A percentile compares a stretch with the other conserved stretches of the same genome.
These are phyloP conservation scores for Papilio dardanus DNA, from an alignment of 1,140 invertebrate genomes.

Conservation along the genomic window DNA sequence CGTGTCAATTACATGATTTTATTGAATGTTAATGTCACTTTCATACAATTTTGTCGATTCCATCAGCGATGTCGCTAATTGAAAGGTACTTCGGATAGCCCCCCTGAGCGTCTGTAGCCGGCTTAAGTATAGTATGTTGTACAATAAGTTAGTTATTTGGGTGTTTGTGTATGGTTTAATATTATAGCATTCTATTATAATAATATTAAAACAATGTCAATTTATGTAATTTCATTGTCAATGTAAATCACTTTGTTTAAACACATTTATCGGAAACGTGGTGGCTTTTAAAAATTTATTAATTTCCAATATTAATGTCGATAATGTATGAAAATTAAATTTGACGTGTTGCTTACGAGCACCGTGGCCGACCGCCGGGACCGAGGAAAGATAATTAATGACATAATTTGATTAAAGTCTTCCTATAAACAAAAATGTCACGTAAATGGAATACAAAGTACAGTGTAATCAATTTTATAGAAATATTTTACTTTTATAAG, in stretches of 20 bases:
- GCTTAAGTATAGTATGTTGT: too few relatives aligned
- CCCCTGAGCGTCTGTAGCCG: too few relatives aligned
- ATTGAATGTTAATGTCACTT: too few relatives aligned
- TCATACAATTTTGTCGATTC: too few relatives aligned
- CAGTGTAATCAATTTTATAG: neutral
- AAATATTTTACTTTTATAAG: neutral
- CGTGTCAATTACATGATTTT: too few relatives aligned
- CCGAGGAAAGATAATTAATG: constrained; percentile 65
- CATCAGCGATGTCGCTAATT: too few relatives aligned
- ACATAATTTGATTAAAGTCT: constrained; percentile 72
- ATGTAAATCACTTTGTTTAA: neutral
- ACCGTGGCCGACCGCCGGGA: constrained; percentile 43
- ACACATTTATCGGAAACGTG: neutral
- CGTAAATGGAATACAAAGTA: constrained; percentile 1
- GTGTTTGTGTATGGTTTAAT: neutral
- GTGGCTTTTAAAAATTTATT: constrained; percentile 18
- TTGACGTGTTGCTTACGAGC: constrained; percentile 61
- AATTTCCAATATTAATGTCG: constrained; percentile 15
- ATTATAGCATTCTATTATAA: too few relatives aligned
- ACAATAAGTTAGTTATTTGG: neutral
- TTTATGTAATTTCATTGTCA: neutral
- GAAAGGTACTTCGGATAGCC: too few relatives aligned
- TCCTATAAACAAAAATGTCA: constrained; percentile 25
- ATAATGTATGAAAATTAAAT: constrained; percentile 66
- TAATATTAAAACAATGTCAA: neutral